phyloP scores from a whole-genome alignment of 2,797 vertebrate species.

The Sebastes paucispinis region DNA sequence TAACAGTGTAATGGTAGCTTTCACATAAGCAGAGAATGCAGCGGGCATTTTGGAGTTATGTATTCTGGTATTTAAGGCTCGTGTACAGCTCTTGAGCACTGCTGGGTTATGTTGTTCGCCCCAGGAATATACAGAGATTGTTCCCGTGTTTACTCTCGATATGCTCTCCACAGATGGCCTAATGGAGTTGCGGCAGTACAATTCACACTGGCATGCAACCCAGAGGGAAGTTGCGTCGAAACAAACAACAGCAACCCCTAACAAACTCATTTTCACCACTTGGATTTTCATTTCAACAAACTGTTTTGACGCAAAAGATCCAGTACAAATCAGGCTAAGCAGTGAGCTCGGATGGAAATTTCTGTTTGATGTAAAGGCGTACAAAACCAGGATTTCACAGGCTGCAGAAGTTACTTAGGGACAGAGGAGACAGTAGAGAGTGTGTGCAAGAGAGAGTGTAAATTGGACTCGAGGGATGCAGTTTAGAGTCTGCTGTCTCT shows the following conservation, averaged over 20 bases:
- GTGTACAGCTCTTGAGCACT: constrained; percentile 17
- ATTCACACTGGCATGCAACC: constrained; percentile 43
- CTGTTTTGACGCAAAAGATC: not conserved
- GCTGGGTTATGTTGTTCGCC: constrained; percentile 54
- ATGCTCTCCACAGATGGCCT: constrained; percentile 52
- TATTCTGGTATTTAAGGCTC: constrained; percentile 27
- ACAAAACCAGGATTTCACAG: not conserved
- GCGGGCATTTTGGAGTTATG: constrained; percentile 6
- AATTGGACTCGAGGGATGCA: constrained; percentile 55
- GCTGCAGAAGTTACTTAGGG: constrained; percentile 2
- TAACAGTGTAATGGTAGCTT: constrained; percentile 8
- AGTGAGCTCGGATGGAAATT: not conserved
- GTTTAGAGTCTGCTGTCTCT: constrained; percentile 9
- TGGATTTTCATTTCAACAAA: not conserved
- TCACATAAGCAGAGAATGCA: not conserved
- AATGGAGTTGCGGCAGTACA: constrained; percentile 38
- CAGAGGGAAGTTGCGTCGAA: constrained; percentile 17
- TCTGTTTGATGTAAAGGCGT: not conserved
- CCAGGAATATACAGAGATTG: constrained; percentile 48
- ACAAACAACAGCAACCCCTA: constrained; percentile 18
- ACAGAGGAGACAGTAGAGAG: constrained; percentile 6
- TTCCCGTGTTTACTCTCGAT: constrained; percentile 63
- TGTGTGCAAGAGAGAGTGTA: constrained; percentile 18
- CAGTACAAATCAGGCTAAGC: not conserved
- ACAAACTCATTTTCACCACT: constrained; percentile 16